A percentile compares a stretch with the other conserved stretches of the same genome.
phyloP scores from a whole-genome alignment of 2,797 vertebrate genomes.

The Characodon lateralis region DNA sequence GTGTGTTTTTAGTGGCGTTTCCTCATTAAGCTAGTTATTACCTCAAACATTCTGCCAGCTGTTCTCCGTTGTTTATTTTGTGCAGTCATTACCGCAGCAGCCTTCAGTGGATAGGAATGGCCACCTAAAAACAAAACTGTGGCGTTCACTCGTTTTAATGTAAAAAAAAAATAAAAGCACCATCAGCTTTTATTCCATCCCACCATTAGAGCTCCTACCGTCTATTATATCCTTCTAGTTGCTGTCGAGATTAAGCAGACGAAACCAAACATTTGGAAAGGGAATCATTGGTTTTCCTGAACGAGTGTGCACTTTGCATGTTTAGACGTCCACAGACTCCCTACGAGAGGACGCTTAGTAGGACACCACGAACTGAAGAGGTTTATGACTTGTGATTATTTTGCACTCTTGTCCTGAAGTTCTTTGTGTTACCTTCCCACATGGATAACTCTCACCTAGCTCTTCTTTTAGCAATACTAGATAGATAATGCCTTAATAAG shows the following conservation, averaged over 20 bases:
- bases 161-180: conserved; percentile 7
- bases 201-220: conserved; percentile 50
- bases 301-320: conserved; percentile 74
- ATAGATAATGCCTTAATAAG: conserved; percentile 79
- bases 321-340: conserved; percentile 28
- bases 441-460: conserved; percentile 56
- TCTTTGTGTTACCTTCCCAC: conserved; percentile 46
- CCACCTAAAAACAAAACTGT: conserved; percentile 31
- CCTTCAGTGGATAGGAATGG: conserved; percentile 62
- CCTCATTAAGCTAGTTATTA: conserved; percentile 64
- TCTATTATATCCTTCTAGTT: conserved; percentile 72
- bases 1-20: conserved; percentile 56
- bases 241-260: conserved; percentile 78
- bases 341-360: background rate
- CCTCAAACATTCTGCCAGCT: conserved; percentile 61
- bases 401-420: conserved; percentile 73
- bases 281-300: conserved; percentile 50
- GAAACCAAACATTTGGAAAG: conserved; percentile 77
- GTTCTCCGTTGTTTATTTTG: conserved; percentile 44
- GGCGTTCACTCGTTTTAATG: conserved; percentile 27
- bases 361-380: conserved; percentile 1
- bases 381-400: conserved; percentile 67
- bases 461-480: conserved; percentile 81
- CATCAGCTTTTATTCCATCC: conserved; percentile 25
- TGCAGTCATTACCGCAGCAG: conserved; percentile 52